Percentiles rank a stretch among this genome's conserved stretches.
Conservation (phyloP, 2,797 vertebrate genomes). For the Pseudopleuronectes americanus region DNA sequence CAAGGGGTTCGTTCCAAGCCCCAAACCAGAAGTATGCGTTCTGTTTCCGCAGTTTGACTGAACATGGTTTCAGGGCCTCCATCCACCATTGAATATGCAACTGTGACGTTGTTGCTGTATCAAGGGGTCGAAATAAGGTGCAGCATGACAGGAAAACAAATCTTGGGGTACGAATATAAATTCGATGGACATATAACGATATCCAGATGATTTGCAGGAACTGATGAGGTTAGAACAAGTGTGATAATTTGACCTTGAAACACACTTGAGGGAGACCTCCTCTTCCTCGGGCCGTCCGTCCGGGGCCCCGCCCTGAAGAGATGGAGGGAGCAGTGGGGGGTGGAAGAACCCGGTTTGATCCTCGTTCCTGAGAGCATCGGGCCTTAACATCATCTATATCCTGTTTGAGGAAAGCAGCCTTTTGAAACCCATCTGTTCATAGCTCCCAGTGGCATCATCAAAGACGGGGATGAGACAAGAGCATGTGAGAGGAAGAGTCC, state of each 20-base stretch:
- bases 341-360: conserved; percentile 76
- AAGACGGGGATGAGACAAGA: conserved; percentile 62
- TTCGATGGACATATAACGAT: conserved; percentile 32
- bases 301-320: conserved; percentile 60
- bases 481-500: conserved; percentile 36
- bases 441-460: conserved; percentile 78
- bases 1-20: conserved; percentile 55
- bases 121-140: conserved; percentile 59
- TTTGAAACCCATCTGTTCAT: conserved; percentile 80
- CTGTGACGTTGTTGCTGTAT: conserved; percentile 55
- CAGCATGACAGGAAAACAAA: conserved; percentile 16
- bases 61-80: conserved; percentile 60
- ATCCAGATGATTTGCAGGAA: conserved; percentile 64
- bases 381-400: conserved; percentile 81
- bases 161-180: conserved; percentile 4
- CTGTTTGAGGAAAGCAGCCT: conserved; percentile 78
- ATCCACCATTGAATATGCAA: conserved; percentile 51
- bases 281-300: conserved; percentile 54
- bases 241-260: conserved; percentile 58
- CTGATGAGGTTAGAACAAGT: conserved; percentile 35
- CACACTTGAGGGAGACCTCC: conserved; percentile 49
- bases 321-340: conserved; percentile 60
- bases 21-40: conserved; percentile 66
- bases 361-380: conserved; percentile 60
- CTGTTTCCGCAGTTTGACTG: conserved; percentile 68